Base-by-base conservation (phyloP, 2,888 invertebrate species). In the Hoplodrina blanda region DNA sequence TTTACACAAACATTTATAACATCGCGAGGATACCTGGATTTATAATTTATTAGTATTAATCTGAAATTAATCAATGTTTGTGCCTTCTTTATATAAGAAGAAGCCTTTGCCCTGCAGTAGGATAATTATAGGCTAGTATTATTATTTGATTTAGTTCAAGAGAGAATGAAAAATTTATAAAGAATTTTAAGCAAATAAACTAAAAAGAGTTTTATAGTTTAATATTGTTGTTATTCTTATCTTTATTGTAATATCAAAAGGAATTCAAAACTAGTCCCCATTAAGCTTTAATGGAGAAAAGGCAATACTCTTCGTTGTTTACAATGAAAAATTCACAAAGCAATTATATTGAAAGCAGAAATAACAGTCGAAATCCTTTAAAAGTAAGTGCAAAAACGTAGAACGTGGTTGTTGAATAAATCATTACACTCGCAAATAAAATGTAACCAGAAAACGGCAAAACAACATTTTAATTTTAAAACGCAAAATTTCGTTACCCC, bases 391-490 rank as follows among this genome's bases (percentile, higher is more conserved):
- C 8, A 15, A 66, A 52, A 25, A 25, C 69, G 19, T 44, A 19
- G n/a, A 17, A 25, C 5, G 49, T 13, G 20, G 5, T 0, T 13
- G 10, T 10, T 76, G 60, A 55, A 60, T 69, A 73, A 73, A 69
- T 76, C 54, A 73, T 37, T 7, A 61, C 37, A 57, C 19, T 33
- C 52, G 44, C 56, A 61, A 65, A 61, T 53, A 19, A 61, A 68
- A 69, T n/a, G 52, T 44, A 33, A 50, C 53, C 20, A 53, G 25
- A 15, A 19, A 25, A 15, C 57, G 57, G 49, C 1, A 44, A 53
- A 57, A 41, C 30, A 70, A 70, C 53, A 63, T 66, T 63, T 60
- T 63, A 76, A 76, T 71, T 67, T 53, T 54, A 44, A 54, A 71
- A 62, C 72, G 52, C 63, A 55, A 69, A 73, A 62, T 57, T 50